Evolutionary conservation across 2,113 vertebrate genomes (phyloP).

Genomic region (Nerophis ophidion): DNA sequence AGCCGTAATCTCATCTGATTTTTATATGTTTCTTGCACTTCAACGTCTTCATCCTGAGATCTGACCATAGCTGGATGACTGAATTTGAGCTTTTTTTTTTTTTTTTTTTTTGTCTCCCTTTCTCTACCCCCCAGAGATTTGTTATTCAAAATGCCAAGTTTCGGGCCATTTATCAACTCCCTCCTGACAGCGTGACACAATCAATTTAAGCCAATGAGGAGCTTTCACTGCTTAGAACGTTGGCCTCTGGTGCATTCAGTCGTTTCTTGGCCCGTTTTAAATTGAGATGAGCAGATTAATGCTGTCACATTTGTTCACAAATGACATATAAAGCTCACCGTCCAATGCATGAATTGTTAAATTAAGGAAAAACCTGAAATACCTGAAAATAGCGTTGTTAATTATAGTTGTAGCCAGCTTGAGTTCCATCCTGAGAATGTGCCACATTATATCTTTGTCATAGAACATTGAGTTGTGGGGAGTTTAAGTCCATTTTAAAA

Average conservation of each 20-base stretch:
- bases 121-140: conserved; percentile 3
- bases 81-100: not conserved
- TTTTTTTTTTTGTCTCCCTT: no score
- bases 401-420: not conserved
- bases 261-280: conserved; percentile 18
- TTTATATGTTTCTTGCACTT: conserved; percentile 22
- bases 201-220: conserved; percentile 33
- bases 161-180: conserved; percentile 36
- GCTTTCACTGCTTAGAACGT: conserved; percentile 26
- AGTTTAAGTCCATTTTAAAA: no score
- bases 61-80: conserved; percentile 32
- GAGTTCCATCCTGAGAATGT: not conserved
- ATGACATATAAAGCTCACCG: conserved; percentile 20
- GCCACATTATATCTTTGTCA: no score
- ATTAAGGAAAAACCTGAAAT: not conserved
- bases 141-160: conserved; percentile 39
- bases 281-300: conserved; percentile 14
- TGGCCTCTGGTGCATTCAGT: conserved; percentile 14
- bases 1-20: conserved; percentile 50
- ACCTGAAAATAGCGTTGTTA: no score
- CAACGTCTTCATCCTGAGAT: conserved; percentile 24
- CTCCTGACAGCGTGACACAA: conserved; percentile 25
- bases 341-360: conserved; percentile 3
- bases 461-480: no score
- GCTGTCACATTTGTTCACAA: conserved; percentile 3